Evolutionary conservation across 2,113 vertebrate species (phyloP), one percentile per base, ranked within the genome.

Genomic region (Pterocles orientalis): DNA sequence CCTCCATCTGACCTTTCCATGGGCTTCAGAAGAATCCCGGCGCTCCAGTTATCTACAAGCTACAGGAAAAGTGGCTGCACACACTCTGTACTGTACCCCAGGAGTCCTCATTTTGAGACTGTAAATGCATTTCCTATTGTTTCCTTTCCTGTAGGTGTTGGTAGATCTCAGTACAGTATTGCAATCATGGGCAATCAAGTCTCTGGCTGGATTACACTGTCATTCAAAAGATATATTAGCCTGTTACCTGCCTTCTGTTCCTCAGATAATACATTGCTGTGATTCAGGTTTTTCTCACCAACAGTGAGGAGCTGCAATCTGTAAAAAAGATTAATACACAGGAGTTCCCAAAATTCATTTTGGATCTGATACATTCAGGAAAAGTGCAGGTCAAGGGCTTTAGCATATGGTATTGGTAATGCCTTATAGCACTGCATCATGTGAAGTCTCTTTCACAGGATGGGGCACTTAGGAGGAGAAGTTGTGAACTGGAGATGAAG

Each of bases 121-220:
- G 28, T 62, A 58, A 80, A 75, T 25, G 19, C 20, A 23, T 93
- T 65, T 12, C 29, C 18, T 62, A 6, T 33, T 51, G 11, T 75
- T 83, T 81, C 19, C 21, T 71, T 92, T 85, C 50, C 65, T 29
- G 33, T 50, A 36, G 25, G 11, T 4, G 1, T 50, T 85, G 34
- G 45, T 90, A 43, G n/a, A 39, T 66, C 29, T 92, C 54, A 2
- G 2, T 51, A 39, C 15, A 14, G 16, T 61, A 80, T 33, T 86
- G 68, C 41, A 75, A 3, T 73, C 0, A 0, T 60, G 16, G 80
- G 24, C 62, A 66, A 3, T 34, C 47, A 48, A 31, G 41, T 72
- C 14, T 70, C 75, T 80, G 28, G 12, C 5, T 88, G 80, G 76
- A 70, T 58, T 83, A 66, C 14, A 58, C 9, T 26, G 18, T 26